A percentile compares a stretch with the other conserved stretches of the same genome.
Evolutionary conservation across 2,113 vertebrate species (phyloP).

Genomic region (Trichechus manatus): DNA sequence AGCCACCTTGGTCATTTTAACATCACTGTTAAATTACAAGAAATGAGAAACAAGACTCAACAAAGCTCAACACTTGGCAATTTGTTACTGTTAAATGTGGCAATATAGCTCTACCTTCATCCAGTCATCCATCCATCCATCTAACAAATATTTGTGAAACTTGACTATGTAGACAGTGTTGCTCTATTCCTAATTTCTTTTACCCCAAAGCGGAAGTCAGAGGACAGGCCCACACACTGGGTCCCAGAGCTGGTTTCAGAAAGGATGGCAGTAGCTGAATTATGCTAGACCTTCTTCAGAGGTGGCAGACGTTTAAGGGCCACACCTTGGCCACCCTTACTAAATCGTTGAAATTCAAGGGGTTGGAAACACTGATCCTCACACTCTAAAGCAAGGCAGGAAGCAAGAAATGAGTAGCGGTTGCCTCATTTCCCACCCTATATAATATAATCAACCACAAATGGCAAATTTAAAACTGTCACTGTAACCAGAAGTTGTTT

Average conservation of each 20-base stretch:
- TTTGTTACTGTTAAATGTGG: background rate
- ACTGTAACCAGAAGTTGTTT: conserved; percentile 25
- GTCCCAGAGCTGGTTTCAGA: background rate
- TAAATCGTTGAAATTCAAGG: background rate
- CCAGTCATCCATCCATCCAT: background rate
- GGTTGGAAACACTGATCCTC: background rate
- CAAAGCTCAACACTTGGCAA: background rate
- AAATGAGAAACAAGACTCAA: conserved; percentile 7
- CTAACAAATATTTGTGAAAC: background rate
- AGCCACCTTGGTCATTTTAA: background rate
- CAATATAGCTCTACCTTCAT: background rate
- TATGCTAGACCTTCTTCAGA: background rate
- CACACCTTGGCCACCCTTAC: conserved; percentile 7
- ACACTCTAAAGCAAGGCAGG: conserved; percentile 40
- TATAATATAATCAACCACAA: conserved; percentile 37
- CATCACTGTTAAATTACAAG: background rate
- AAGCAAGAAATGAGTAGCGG: conserved; percentile 60
- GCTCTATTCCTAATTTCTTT: background rate
- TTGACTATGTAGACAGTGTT: background rate
- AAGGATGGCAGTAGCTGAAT: background rate
- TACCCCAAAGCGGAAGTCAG: background rate
- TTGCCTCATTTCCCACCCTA: background rate
- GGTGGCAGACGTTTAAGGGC: background rate
- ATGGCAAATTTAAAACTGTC: conserved; percentile 20
- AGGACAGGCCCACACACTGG: background rate